Evolutionary conservation across 1,140 invertebrate genomes (phyloP), one percentile per base, ranked within the genome.

Genomic region (Drosophila cardini): DNA sequence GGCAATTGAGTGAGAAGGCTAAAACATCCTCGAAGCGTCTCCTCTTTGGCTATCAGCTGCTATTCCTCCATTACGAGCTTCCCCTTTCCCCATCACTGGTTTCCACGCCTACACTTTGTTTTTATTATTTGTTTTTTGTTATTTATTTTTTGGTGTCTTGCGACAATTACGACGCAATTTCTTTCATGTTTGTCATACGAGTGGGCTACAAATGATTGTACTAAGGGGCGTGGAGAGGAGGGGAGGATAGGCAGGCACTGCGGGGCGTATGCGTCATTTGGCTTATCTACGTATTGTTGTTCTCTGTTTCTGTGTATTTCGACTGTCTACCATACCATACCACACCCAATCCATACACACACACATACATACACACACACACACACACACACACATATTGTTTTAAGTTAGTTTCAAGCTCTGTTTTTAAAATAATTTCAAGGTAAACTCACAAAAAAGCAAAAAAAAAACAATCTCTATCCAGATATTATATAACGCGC

Each of bases 221-320:
- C 1, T 26, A 26, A 26, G 21, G 21, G 21, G 21, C 1, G 21
- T 2, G 21, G 21, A 8, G 9, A 15, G 34, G n/a, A 10, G 18
- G n/a, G 36, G n/a, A 11, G 26, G 34, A 15, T 43, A 53, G 43
- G 42, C 13, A 9, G 26, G 15, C 10, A 58, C 45, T 64, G 64
- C 58, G 18, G 13, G 57, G 64, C 74, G 79, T 82, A 84, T 84
- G 80, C 80, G 72, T 83, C 61, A 86, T 78, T 64, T 85, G 52
- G 43, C 64, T 58, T 69, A 60, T 69, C 45, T 71, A 26, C 43
- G 13, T 3, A 4, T 16, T 62, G n/a, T 26, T 32, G 45, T 45
- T 55, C 40, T 45, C 13, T 8, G 15, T 21, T 57, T 18, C 26
- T n/a, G 38, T 26, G 11, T 48, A 48, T 53, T 36, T 32, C 6